phyloP scores from a whole-genome alignment of 2,888 invertebrate genomes.

The Arenicola marina region DNA sequence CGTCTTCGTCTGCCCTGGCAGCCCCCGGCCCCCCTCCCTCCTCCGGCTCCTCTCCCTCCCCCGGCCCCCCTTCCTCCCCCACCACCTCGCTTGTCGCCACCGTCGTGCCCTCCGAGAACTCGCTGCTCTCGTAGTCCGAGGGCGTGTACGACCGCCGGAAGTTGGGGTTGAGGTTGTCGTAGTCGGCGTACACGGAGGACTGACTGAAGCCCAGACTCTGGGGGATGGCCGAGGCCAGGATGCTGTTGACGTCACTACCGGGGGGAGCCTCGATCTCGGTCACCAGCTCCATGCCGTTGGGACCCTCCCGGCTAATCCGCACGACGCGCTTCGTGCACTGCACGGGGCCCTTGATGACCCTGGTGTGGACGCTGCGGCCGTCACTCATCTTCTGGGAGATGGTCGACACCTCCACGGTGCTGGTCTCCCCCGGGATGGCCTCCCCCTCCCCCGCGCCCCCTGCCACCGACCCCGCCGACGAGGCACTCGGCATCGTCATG shows the following conservation, averaged over 20 bases:
- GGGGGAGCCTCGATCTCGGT: slow-evolving; percentile 19
- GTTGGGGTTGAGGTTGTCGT: not conserved
- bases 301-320: slow-evolving; percentile 21
- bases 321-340: slow-evolving; percentile 20
- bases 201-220: not conserved
- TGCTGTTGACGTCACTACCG: slow-evolving; percentile 14
- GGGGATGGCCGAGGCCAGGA: slow-evolving; percentile 1
- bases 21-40: not conserved
- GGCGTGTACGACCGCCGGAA: not conserved
- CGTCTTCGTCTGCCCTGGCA: not conserved
- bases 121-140: not conserved
- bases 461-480: not conserved
- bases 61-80: not conserved
- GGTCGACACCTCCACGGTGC: slow-evolving; percentile 21
- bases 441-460: not conserved
- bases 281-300: slow-evolving; percentile 25
- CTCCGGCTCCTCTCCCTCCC: not conserved
- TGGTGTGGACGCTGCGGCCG: slow-evolving; percentile 27
- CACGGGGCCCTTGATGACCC: slow-evolving; percentile 28
- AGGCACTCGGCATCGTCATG: not conserved
- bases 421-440: slow-evolving; percentile 14
- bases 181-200: not conserved
- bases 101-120: not conserved
- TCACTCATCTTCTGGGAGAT: slow-evolving; percentile 26
- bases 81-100: not conserved